These are phyloP conservation scores for Rhaphigaster nebulosa DNA, from an alignment of 2,888 invertebrate species.

Conservation along the genomic window DNA sequence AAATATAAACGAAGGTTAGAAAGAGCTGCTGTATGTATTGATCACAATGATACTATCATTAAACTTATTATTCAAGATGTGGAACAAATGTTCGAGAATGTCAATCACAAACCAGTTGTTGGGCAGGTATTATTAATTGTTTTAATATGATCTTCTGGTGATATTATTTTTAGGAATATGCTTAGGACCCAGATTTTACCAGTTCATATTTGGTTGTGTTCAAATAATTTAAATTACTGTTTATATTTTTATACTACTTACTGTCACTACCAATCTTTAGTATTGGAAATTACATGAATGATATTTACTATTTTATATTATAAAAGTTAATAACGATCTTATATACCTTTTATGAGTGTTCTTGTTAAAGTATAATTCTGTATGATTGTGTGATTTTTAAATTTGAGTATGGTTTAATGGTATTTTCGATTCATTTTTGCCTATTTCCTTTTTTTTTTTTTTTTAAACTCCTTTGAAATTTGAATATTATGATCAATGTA, in stretches of 20 bases:
- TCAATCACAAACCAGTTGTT: constrained; percentile 28
- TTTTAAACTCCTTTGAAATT: no score
- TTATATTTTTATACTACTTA: no score
- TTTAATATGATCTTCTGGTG: neutral
- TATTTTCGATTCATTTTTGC: no score
- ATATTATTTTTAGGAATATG: neutral
- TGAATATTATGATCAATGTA: no score
- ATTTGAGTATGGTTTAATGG: no score
- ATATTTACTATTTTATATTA: neutral
- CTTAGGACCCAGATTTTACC: neutral
- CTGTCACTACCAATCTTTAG: no score
- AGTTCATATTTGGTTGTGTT: neutral
- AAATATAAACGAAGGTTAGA: constrained; percentile 83
- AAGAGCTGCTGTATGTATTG: constrained; percentile 81
- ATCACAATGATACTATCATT: constrained; percentile 76
- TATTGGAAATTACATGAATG: neutral
- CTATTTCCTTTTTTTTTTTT: neutral
- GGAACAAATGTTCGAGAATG: constrained; percentile 87
- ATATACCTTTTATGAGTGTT: neutral
- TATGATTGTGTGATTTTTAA: neutral
- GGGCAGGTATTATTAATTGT: constrained; percentile 36
- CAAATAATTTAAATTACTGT: neutral
- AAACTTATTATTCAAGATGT: constrained; percentile 83
- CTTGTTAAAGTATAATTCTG: neutral
- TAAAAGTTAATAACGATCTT: neutral